phyloP scores from a whole-genome alignment of 2,797 vertebrate species.

The Falco concolor region DNA sequence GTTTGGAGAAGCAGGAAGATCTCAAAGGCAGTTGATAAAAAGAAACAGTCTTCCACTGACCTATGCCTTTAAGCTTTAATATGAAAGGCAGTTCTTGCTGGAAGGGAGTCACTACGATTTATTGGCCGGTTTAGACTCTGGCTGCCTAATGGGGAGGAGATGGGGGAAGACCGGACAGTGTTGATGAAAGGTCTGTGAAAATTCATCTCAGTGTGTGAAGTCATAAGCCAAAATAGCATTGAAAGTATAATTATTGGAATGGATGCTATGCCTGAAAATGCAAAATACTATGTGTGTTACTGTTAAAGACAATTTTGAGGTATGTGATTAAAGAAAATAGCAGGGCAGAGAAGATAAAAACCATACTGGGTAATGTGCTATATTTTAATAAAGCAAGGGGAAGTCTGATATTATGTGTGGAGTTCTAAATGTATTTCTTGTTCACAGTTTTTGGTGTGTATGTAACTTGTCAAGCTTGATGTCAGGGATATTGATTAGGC shows the following conservation, averaged over 20 bases:
- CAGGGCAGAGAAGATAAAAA: not conserved
- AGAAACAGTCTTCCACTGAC: not conserved
- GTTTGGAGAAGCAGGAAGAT: not conserved
- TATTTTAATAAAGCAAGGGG: not conserved
- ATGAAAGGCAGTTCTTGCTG: not conserved
- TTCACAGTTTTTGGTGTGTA: fast-evolving
- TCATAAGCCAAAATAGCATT: not conserved
- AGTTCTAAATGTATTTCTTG: not conserved
- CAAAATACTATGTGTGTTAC: not conserved
- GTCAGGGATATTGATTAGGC: not conserved
- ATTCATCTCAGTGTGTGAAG: no score
- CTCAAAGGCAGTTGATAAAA: not conserved
- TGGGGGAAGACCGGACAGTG: not conserved
- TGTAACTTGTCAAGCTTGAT: not conserved
- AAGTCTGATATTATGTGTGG: fast-evolving
- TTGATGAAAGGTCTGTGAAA: not conserved
- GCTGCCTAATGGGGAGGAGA: not conserved
- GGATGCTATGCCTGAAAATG: not conserved
- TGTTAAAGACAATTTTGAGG: not conserved
- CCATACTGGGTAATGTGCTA: not conserved
- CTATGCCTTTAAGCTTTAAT: fast-evolving
- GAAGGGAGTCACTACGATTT: fast-evolving
- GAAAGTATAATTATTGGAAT: not conserved
- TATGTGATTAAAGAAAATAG: not conserved
- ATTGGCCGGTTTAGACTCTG: fast-evolving